Base-by-base conservation (phyloP, 1,140 invertebrate species). In the Diorhabda carinulata region DNA sequence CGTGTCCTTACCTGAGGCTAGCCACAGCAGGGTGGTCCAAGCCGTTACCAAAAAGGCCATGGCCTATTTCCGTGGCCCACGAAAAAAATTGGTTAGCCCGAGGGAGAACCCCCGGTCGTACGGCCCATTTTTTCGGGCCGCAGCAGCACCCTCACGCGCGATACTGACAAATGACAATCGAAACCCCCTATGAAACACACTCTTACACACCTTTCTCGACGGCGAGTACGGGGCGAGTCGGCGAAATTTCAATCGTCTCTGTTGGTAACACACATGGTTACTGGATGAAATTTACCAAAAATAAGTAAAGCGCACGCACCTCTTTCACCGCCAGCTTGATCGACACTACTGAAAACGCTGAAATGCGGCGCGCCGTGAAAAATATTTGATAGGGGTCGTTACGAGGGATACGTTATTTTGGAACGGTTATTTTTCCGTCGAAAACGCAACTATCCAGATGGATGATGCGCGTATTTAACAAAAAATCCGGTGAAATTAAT, bases 11-110 rank as follows among this genome's bases (percentile, higher is more conserved):
- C 65, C 58, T 67, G 65, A 67, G 65, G 65, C 65, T 60, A 67
- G 65, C 65, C 65, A 67, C 65, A 67, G 65, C 57, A 67, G 57
- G 58, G 65, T 59, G 65, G 58, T 67, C 65, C 57, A 67, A 67
- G 57, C 57, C 57, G 65, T 67, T 57, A 67, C 60, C 57, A 67
- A 60, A 67, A 67, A 67, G 65, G 65, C 65, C 65, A 67, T 67
- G 65, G 58, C 58, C 65, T 67, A 67, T 60, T 67, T 67, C 57
- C 57, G 25, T 56, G 64, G 64, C 64, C 64, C 56, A 65, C 47
- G 5, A 42, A 43, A 65, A 65, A 65, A 56, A 65, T 43, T 65
- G 45, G 41, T 67, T 45, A 67, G 58, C 57, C 65, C 57, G 58
- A 67, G 42, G 65, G 58, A 67, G 65, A 60, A 65, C 56, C 56